These are phyloP conservation scores for Tapera naevia DNA, from an alignment of 2,797 vertebrate genomes.

Conservation along the genomic window DNA sequence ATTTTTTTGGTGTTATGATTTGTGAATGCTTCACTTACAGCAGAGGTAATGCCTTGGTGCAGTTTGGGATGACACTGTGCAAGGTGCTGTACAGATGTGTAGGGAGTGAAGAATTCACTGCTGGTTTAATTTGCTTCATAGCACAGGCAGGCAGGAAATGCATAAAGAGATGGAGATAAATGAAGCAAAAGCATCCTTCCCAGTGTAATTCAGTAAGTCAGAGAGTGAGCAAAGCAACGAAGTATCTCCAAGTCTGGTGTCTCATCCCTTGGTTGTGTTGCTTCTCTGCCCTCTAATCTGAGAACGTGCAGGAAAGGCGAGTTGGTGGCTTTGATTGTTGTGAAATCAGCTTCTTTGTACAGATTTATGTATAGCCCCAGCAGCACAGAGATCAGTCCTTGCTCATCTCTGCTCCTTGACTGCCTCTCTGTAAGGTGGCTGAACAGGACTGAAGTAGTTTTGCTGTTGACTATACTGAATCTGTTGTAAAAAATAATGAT, in stretches of 20 bases:
- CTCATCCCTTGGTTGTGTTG: background rate
- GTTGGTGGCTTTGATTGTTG: background rate
- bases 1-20: background rate
- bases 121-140: background rate
- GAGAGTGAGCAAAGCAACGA: background rate
- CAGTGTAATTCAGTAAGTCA: background rate
- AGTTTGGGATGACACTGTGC: background rate
- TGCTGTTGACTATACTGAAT: background rate
- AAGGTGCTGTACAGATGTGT: background rate
- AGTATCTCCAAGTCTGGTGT: background rate
- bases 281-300: background rate
- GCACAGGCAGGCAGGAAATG: background rate
- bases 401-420: background rate
- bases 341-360: background rate
- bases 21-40: background rate
- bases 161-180: background rate
- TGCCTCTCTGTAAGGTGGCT: background rate
- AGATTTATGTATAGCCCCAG: background rate
- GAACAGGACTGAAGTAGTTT: background rate
- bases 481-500: background rate
- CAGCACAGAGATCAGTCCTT: background rate
- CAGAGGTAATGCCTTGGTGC: background rate
- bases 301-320: rapidly evolving
- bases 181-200: background rate
- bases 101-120: background rate